phyloP scores from a whole-genome alignment of 2,113 vertebrate genomes.

The Lates calcarifer region DNA sequence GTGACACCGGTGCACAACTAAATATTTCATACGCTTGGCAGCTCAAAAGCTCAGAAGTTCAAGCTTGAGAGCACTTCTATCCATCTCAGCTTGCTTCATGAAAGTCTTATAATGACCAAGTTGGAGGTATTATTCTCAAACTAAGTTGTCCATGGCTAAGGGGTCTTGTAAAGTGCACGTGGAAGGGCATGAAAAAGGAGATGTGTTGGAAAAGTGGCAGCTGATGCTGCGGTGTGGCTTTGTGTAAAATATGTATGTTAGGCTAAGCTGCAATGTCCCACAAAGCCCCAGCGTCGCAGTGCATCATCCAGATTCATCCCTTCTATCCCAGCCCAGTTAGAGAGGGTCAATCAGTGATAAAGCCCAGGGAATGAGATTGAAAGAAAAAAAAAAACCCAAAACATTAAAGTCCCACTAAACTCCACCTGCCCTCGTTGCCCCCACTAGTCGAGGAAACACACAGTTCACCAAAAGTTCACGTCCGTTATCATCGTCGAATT shows the following conservation, averaged over 20 bases:
- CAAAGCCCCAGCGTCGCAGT: slow-evolving; percentile 18
- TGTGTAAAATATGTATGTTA: slow-evolving; percentile 49
- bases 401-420: slow-evolving; percentile 61
- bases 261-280: slow-evolving; percentile 21
- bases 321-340: slow-evolving; percentile 5
- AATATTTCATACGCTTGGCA: slow-evolving; percentile 72
- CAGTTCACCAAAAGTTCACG: slow-evolving; percentile 82
- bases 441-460: slow-evolving; percentile 31
- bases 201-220: slow-evolving; percentile 13
- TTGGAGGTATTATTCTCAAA: slow-evolving; percentile 38
- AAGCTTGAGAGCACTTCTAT: slow-evolving; percentile 49
- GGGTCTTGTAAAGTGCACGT: slow-evolving; percentile 39
- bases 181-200: slow-evolving; percentile 22
- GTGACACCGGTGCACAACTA: slow-evolving; percentile 58
- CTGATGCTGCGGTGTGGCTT: slow-evolving; percentile 21
- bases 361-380: slow-evolving; percentile 33
- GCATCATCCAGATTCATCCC: slow-evolving; percentile 24
- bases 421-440: slow-evolving; percentile 54
- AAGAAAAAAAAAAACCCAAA: slow-evolving; percentile 11
- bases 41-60: slow-evolving; percentile 41
- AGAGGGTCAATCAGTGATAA: slow-evolving; percentile 56
- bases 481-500: slow-evolving; percentile 47
- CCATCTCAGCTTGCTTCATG: slow-evolving; percentile 40
- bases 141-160: slow-evolving; percentile 20
- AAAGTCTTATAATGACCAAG: slow-evolving; percentile 59